A percentile compares a stretch with the other conserved stretches of the same genome.
Conservation (phyloP, 2,797 vertebrate species). For the Anas bernieri region DNA sequence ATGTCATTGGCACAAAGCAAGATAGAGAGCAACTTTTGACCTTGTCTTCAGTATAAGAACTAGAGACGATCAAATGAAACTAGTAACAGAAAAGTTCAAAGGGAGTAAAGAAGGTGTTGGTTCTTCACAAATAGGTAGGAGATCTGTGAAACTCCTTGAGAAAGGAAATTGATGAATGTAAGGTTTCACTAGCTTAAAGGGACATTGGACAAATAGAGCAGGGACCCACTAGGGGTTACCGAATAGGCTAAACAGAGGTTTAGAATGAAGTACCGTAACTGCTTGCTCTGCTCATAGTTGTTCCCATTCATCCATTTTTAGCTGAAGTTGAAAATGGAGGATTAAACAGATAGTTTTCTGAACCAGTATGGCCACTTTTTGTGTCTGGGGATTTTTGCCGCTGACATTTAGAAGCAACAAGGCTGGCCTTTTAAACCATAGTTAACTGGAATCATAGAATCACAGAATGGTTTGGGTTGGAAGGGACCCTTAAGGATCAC, state of each 20-base stretch:
- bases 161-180: background rate
- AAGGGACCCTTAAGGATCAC: no score
- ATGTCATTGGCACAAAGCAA: background rate
- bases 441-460: background rate
- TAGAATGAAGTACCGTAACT: background rate
- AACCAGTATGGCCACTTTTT: background rate
- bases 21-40: background rate
- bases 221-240: background rate
- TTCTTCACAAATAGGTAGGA: background rate
- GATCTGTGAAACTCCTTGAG: background rate
- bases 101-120: background rate
- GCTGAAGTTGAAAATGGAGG: background rate
- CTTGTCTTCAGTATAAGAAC: background rate
- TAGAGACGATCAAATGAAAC: background rate
- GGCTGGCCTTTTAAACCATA: background rate
- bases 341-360: background rate
- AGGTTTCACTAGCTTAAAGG: background rate
- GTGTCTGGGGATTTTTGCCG: background rate
- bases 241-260: rapidly evolving
- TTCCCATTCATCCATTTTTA: background rate
- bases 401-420: background rate
- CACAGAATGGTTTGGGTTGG: no score
- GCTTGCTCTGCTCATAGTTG: background rate
- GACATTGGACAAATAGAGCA: background rate
- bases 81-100: background rate